A percentile compares a stretch with the other conserved stretches of the same genome.
Evolutionary conservation across 2,113 vertebrate genomes (phyloP).

Genomic region (Erpornis zantholeuca): DNA sequence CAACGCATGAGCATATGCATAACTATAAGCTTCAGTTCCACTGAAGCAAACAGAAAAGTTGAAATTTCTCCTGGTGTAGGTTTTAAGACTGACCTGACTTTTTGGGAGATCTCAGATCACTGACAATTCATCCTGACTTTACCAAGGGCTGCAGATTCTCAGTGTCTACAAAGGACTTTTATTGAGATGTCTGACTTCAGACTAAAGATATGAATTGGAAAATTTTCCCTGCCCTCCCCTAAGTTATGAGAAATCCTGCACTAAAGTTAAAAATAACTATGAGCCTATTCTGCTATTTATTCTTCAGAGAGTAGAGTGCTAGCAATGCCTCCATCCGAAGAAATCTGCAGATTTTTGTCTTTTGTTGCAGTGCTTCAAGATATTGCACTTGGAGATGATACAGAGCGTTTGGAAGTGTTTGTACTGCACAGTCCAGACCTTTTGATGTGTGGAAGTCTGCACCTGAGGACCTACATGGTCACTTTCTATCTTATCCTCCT

Average conservation of each 20-base stretch:
- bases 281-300: not conserved
- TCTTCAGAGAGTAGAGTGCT: not conserved
- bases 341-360: not conserved
- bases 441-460: not conserved
- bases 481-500: not conserved
- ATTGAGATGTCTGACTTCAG: not conserved
- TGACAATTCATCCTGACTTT: not conserved
- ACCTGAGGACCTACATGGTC: not conserved
- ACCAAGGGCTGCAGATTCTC: not conserved
- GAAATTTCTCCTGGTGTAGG: not conserved
- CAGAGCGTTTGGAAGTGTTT: not conserved
- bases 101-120: not conserved
- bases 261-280: not conserved
- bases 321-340: not conserved
- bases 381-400: not conserved
- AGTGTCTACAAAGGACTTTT: not conserved
- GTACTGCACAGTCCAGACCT: not conserved
- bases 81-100: not conserved
- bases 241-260: not conserved
- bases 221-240: not conserved
- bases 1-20: fast-evolving
- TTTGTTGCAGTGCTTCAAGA: not conserved
- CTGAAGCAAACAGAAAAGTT: not conserved
- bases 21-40: not conserved
- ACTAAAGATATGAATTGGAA: not conserved